phyloP scores from a whole-genome alignment of 2,797 vertebrate genomes.

The Ceryle rudis region DNA sequence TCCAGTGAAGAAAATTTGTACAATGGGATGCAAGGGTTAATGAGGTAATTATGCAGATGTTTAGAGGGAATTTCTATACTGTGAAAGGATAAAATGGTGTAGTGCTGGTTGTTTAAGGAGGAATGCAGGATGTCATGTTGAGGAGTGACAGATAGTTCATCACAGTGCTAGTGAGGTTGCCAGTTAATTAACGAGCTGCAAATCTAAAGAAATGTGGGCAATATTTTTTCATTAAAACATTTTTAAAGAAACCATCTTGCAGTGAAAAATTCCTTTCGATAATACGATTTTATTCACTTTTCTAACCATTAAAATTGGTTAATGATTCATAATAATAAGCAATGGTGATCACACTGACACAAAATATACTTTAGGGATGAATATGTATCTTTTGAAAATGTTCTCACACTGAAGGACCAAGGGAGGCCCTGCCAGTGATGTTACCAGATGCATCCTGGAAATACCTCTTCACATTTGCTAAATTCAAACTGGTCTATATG shows the following conservation, averaged over 20 bases:
- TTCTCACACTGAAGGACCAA: not conserved
- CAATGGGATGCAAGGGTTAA: not conserved
- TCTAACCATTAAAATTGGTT: not conserved
- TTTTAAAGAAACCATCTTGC: not conserved
- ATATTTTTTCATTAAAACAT: not conserved
- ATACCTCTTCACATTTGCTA: not conserved
- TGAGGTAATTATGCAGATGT: not conserved
- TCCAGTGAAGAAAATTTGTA: not conserved
- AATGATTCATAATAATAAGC: not conserved
- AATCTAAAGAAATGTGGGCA: not conserved
- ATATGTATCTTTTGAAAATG: not conserved
- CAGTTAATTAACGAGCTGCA: not conserved
- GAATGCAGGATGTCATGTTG: not conserved
- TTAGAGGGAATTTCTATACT: not conserved
- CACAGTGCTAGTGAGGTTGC: not conserved
- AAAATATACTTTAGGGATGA: not conserved
- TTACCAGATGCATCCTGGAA: not conserved
- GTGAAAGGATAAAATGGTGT: not conserved
- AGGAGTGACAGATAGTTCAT: not conserved
- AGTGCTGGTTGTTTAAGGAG: not conserved
- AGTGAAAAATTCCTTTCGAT: not conserved
- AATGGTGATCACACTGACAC: not conserved
- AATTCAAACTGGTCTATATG: not conserved
- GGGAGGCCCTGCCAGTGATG: not conserved
- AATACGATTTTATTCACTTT: not conserved